A percentile compares a stretch with the other conserved stretches of the same genome.
Evolutionary conservation across 2,797 vertebrate genomes (phyloP).

Genomic region (Balearica regulorum): DNA sequence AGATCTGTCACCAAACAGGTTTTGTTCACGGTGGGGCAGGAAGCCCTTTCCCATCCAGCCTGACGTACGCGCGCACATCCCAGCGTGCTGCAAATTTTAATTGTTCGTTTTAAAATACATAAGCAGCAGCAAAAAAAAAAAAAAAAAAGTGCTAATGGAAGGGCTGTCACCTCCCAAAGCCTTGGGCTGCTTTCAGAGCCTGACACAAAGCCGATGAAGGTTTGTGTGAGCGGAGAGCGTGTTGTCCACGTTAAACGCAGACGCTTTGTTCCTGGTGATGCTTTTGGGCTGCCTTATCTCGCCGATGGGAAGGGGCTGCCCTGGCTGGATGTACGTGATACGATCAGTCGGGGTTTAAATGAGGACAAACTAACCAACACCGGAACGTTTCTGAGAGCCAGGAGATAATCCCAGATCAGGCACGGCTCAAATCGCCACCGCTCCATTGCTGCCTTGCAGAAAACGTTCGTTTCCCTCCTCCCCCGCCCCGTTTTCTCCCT

Average conservation of each 20-base stretch:
- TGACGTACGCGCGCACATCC: rapidly evolving
- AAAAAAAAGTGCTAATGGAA: neutral
- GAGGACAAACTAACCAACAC: neutral
- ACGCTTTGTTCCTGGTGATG: rapidly evolving
- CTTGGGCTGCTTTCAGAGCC: neutral
- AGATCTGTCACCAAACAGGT: neutral
- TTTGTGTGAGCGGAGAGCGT: rapidly evolving
- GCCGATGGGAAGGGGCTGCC: neutral
- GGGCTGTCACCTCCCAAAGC: neutral
- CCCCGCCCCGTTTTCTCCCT: neutral
- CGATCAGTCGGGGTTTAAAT: neutral
- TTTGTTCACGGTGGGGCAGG: neutral
- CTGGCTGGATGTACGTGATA: neutral
- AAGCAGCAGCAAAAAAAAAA: too few species aligned
- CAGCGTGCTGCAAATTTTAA: neutral
- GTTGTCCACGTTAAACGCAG: rapidly evolving
- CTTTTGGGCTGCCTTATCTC: neutral
- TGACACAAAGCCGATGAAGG: rapidly evolving
- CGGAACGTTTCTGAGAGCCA: neutral
- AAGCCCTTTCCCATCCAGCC: neutral
- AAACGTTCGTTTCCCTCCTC: neutral
- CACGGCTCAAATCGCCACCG: rapidly evolving
- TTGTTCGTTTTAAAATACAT: neutral
- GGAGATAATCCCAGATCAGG: slow-evolving; percentile 18
- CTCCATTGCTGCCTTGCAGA: neutral